These are phyloP conservation scores for Eciton burchellii DNA, from an alignment of 1,140 invertebrate species.

Conservation along the genomic window DNA sequence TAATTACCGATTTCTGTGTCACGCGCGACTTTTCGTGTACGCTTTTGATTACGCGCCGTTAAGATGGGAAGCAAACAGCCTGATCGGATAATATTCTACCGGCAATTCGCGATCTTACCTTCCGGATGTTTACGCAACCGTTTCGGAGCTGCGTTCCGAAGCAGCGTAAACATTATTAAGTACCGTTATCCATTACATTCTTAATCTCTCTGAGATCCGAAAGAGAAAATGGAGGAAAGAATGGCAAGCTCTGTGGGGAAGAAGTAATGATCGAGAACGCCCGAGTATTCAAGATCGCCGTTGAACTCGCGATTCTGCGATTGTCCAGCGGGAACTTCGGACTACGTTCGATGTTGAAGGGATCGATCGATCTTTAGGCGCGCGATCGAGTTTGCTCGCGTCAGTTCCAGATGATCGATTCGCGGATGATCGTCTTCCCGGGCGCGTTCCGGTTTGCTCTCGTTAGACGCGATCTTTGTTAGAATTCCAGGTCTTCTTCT, in stretches of 20 bases:
- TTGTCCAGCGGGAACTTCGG: no score
- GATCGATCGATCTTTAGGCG: no score
- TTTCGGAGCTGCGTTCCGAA: background rate
- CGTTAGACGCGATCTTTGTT: slow-evolving; percentile 67
- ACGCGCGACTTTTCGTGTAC: slow-evolving; percentile 44
- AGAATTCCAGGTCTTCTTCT: slow-evolving; percentile 65
- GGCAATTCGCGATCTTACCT: background rate
- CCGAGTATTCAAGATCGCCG: background rate
- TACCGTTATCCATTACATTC: background rate
- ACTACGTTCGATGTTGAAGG: no score
- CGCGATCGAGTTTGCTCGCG: slow-evolving; percentile 30
- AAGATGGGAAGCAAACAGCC: slow-evolving; percentile 16
- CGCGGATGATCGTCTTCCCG: background rate
- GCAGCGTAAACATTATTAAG: background rate
- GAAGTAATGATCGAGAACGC: background rate
- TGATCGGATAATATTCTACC: background rate
- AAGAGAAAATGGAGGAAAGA: background rate
- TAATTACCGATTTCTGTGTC: slow-evolving; percentile 58
- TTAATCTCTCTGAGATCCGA: background rate
- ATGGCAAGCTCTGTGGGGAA: no score
- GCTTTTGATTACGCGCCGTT: slow-evolving; percentile 47
- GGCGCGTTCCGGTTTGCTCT: slow-evolving; percentile 42
- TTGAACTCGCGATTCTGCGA: background rate
- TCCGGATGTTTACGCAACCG: slow-evolving; percentile 1
- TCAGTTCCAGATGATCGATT: slow-evolving; percentile 56